Percentiles rank a stretch among this genome's conserved stretches.
Evolutionary conservation across 1,140 invertebrate genomes (phyloP).

Genomic region (Limonius californicus): DNA sequence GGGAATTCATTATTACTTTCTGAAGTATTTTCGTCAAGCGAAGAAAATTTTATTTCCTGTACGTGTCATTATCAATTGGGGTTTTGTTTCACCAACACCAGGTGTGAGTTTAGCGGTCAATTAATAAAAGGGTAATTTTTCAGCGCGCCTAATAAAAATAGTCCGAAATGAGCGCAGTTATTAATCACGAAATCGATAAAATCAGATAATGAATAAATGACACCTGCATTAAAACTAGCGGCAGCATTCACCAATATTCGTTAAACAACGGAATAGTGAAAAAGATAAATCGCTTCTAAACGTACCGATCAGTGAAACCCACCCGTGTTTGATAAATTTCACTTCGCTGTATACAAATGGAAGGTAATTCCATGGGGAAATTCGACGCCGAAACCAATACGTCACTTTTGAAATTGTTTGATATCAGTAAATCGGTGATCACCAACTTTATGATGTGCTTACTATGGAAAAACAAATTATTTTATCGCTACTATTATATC

Average conservation of each 20-base stretch:
- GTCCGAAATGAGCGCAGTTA: no score
- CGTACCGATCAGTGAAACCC: conserved; percentile 22
- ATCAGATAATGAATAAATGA: no score
- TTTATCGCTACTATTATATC: neutral
- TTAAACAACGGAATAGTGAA: conserved; percentile 16
- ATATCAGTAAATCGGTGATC: conserved; percentile 27
- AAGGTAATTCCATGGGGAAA: conserved; percentile 36
- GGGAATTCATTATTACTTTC: no score
- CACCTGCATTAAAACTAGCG: no score
- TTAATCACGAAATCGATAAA: no score
- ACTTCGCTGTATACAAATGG: conserved; percentile 18
- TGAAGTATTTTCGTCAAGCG: no score
- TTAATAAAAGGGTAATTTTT: no score
- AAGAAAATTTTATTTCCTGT: no score
- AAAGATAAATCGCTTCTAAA: conserved; percentile 28
- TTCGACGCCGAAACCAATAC: conserved; percentile 33
- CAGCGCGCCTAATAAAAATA: no score
- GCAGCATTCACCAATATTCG: neutral
- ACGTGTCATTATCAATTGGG: no score
- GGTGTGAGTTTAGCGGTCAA: no score
- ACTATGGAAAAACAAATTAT: conserved; percentile 28
- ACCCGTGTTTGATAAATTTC: conserved; percentile 20
- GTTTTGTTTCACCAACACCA: no score
- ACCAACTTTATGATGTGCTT: conserved; percentile 33
- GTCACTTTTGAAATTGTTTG: conserved; percentile 37